These are phyloP conservation scores for Rhinella marina DNA, from an alignment of 2,797 vertebrate genomes.

Conservation along the genomic window DNA sequence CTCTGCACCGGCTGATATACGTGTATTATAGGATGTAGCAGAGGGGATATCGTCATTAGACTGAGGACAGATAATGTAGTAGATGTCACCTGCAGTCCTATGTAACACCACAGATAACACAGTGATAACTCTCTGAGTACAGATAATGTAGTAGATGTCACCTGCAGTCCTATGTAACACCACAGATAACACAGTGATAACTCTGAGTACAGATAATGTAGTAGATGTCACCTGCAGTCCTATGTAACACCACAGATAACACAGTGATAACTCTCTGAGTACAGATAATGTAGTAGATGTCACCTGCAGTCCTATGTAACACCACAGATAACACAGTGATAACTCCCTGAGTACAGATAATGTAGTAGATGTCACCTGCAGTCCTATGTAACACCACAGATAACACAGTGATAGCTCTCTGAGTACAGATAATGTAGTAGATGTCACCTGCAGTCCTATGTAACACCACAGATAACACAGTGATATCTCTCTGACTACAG, in stretches of 20 bases:
- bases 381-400: background rate
- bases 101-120: too few species aligned
- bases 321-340: slow-evolving; percentile 5
- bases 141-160: background rate
- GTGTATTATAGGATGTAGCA: background rate
- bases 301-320: slow-evolving; percentile 10
- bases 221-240: too few species aligned
- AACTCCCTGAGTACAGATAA: background rate
- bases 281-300: slow-evolving; percentile 6
- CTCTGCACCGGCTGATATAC: background rate
- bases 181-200: background rate
- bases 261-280: background rate
- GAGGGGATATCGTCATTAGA: background rate
- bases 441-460: slow-evolving; percentile 8
- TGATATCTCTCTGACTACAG: background rate
- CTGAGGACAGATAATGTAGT: background rate
- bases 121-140: too few species aligned
- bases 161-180: slow-evolving; percentile 1
- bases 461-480: slow-evolving; percentile 10
- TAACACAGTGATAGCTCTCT: background rate
- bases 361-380: slow-evolving; percentile 1
- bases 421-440: slow-evolving; percentile 5
- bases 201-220: too few species aligned
- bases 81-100: too few species aligned
- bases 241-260: too few species aligned